phyloP scores from a whole-genome alignment of 2,888 invertebrate genomes.

The Andrena trimmerana region DNA sequence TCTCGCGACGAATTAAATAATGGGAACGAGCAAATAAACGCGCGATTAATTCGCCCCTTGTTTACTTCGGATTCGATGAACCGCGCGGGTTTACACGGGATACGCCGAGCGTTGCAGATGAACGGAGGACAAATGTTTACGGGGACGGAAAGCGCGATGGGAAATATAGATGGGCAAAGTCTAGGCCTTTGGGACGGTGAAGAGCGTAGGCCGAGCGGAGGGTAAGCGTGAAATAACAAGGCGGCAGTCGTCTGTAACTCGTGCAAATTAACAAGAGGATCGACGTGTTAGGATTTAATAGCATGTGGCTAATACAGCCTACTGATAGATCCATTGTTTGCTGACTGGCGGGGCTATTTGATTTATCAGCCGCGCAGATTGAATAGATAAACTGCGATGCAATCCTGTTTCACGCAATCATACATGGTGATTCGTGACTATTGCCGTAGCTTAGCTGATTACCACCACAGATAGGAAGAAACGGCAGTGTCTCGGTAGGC shows the following conservation, averaged over 20 bases:
- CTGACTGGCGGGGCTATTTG: background rate
- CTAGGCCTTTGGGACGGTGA: background rate
- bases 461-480: too few species aligned
- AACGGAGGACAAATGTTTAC: conserved; percentile 12
- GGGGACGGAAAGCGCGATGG: background rate
- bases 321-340: background rate
- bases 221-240: background rate
- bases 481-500: too few species aligned
- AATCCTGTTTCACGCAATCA: background rate
- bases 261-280: background rate
- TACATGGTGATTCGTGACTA: background rate
- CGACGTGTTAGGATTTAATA: background rate
- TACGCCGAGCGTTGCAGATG: background rate
- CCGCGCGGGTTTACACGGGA: background rate
- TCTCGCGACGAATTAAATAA: background rate
- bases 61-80: background rate
- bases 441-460: too few species aligned
- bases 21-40: background rate
- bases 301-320: background rate
- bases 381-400: background rate
- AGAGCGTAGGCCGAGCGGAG: background rate
- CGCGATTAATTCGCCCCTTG: background rate
- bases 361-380: conserved; percentile 7
- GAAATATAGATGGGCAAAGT: background rate
- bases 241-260: background rate